Conservation (phyloP, 2,888 invertebrate genomes). For the Selenia dentaria region DNA sequence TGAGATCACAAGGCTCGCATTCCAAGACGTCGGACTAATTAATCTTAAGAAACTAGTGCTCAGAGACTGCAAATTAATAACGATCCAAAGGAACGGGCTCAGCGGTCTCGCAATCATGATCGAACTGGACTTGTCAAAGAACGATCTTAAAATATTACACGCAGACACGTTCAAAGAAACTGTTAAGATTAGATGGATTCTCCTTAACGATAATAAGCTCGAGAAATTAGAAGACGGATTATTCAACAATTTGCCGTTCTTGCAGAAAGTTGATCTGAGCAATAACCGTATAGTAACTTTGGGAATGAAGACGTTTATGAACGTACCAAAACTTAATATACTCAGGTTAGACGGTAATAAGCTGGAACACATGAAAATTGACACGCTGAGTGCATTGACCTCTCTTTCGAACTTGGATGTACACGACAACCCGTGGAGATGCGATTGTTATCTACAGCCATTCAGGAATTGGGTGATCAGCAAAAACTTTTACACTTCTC, state of each 20-base stretch:
- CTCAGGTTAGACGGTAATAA: constrained; percentile 90
- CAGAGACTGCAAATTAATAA: constrained; percentile 89
- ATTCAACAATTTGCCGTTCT: constrained; percentile 89
- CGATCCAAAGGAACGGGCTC: constrained; percentile 90
- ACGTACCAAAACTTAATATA: constrained; percentile 87
- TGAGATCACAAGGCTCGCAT: constrained; percentile 87
- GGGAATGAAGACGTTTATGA: constrained; percentile 88
- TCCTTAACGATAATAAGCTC: constrained; percentile 90
- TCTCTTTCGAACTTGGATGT: constrained; percentile 90
- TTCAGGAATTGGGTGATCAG: constrained; percentile 91
- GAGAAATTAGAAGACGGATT: constrained; percentile 89
- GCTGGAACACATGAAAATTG: constrained; percentile 87
- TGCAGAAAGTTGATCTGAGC: constrained; percentile 91
- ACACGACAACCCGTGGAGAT: constrained; percentile 94
- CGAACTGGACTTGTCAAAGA: constrained; percentile 92
- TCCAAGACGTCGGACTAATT: constrained; percentile 87
- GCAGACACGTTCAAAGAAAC: constrained; percentile 89
- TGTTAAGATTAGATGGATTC: constrained; percentile 88
- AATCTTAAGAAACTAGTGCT: constrained; percentile 93
- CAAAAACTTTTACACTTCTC: constrained; percentile 89
- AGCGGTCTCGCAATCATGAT: constrained; percentile 90
- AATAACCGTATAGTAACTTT: constrained; percentile 90
- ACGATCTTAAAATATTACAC: constrained; percentile 87
- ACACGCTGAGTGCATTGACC: constrained; percentile 86
- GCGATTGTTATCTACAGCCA: constrained; percentile 92